Base-by-base conservation (phyloP, 2,797 vertebrate species). In the Hippopotamyrus pictus region DNA sequence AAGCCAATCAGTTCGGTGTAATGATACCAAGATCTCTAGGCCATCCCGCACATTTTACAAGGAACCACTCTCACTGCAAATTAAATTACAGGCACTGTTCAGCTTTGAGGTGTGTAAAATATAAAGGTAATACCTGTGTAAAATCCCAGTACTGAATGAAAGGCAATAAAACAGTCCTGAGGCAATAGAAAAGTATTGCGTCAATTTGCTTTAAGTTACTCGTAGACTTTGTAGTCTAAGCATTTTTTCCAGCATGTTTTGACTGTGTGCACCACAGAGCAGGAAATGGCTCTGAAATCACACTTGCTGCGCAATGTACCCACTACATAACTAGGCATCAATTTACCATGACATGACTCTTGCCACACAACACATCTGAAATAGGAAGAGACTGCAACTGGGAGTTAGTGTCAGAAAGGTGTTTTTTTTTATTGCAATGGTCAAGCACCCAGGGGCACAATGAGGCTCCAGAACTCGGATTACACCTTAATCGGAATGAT, bases 151-250 rank as follows among this genome's bases (percentile, higher is more conserved):
- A 8, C 33, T 44, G 33, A n/a, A 29, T 76, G 69, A 76, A 76
- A 19, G 37, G 73, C 73, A 79, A 44, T 19, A n/a, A 44, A 79
- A 19, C 12, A 19, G 37, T 44, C 73, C 73, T 1, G 73, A 79
- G 41, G 65, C 65, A 14, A 73, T 6, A 73, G 65, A 73, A 37
- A 14, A 73, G 29, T 37, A 79, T 44, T 79, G 37, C 46, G 73
- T 79, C 73, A 79, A 79, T 79, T 79, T 79, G 73, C 73, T 44
- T 79, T 44, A 79, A 79, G 41, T 19, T 79, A 79, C 33, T 79
- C 7, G 2, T 37, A 37, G 33, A n/a, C 73, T 79, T 79, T 79
- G 17, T 19, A 79, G 73, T 46, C 37, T 41, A 19, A 41, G 17
- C 73, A 79, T 76, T 46, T 79, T 79, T 79, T n/a, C 29, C 29